These are phyloP conservation scores for Stomatorhinus ivindoensis DNA, from an alignment of 2,113 vertebrate species.

Conservation along the genomic window DNA sequence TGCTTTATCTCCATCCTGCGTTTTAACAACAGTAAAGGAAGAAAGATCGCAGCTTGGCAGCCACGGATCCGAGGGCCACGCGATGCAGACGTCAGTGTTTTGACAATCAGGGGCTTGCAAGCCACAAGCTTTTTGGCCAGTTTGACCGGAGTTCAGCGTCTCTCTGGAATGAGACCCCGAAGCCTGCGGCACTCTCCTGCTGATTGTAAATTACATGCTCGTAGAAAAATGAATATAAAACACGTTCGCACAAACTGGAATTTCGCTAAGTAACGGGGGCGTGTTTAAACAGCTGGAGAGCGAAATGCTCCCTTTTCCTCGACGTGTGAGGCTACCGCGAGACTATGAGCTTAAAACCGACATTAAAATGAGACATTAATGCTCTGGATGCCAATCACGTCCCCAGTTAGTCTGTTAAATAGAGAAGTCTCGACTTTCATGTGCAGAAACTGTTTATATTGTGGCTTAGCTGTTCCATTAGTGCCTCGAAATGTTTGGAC, in stretches of 20 bases:
- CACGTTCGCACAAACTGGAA: slow-evolving; percentile 2
- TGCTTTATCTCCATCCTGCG: not conserved
- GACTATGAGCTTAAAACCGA: not conserved
- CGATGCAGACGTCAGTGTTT: not conserved
- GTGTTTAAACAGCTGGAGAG: slow-evolving; percentile 8
- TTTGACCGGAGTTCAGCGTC: not conserved
- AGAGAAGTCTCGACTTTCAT: not conserved
- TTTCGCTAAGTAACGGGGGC: not conserved
- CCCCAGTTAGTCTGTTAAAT: not conserved
- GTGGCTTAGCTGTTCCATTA: slow-evolving; percentile 9
- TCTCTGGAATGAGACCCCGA: not conserved
- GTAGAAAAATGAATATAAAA: slow-evolving; percentile 12
- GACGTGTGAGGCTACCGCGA: not conserved
- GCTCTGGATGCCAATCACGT: not conserved
- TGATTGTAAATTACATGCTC: slow-evolving; percentile 9
- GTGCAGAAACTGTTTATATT: slow-evolving; percentile 12
- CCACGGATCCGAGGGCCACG: not conserved
- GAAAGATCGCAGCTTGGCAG: not conserved
- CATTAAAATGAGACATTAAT: not conserved
- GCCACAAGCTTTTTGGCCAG: not conserved
- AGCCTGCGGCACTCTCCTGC: not conserved
- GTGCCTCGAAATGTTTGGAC: slow-evolving; percentile 8
- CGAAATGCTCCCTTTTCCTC: not conserved
- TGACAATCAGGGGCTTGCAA: not conserved
- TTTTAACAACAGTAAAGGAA: not conserved